phyloP scores from a whole-genome alignment of 2,113 vertebrate genomes.

The Lycocorax pyrrhopterus region DNA sequence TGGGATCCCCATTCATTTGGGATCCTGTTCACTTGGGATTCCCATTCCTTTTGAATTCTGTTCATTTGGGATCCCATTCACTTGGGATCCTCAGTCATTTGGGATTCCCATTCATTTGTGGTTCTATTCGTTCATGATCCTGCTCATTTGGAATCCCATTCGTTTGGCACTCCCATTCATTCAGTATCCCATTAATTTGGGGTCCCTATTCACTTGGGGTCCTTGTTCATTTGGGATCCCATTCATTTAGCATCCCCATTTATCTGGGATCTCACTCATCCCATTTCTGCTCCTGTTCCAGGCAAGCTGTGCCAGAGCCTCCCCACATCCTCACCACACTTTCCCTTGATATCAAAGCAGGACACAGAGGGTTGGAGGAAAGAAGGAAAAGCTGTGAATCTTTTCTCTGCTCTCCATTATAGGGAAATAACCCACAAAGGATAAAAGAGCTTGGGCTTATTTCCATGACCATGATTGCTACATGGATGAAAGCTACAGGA shows the following conservation, averaged over 20 bases:
- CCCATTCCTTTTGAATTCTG: not conserved
- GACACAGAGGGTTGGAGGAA: not conserved
- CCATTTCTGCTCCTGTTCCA: not conserved
- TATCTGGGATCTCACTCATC: not conserved
- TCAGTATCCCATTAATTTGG: not conserved
- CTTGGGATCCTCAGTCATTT: not conserved
- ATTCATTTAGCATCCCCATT: not conserved
- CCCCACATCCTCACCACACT: not conserved
- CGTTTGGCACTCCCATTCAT: not conserved
- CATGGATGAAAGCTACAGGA: not conserved
- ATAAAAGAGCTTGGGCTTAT: not conserved
- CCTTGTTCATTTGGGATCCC: fast-evolving
- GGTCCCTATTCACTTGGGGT: not conserved
- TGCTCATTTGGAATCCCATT: not conserved
- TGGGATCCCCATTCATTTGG: not conserved
- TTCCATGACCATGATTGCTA: fast-evolving
- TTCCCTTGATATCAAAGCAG: not conserved
- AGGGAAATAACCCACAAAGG: not conserved
- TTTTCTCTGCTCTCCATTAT: not conserved
- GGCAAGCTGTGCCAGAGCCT: not conserved
- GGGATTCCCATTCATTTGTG: not conserved
- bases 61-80: not conserved
- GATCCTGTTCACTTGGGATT: not conserved
- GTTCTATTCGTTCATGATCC: not conserved
- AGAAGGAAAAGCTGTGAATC: not conserved